phyloP scores from a whole-genome alignment of 1,140 invertebrate genomes.

The Calycopis cecrops region DNA sequence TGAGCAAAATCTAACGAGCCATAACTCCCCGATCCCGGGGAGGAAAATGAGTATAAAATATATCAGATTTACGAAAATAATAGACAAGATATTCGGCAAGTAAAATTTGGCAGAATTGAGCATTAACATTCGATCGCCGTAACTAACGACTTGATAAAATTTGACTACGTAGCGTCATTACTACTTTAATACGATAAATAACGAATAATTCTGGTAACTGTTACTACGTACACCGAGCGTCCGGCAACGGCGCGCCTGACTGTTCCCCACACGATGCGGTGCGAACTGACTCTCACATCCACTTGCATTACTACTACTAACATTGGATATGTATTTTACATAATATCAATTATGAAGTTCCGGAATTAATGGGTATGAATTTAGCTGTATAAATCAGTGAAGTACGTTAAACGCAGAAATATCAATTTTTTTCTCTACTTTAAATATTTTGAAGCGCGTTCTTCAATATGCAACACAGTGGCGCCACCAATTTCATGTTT shows the following conservation, averaged over 20 bases:
- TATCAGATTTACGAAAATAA: slow-evolving; percentile 41
- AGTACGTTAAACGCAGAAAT: too few species aligned
- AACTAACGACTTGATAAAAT: slow-evolving; percentile 47
- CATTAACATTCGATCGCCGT: slow-evolving; percentile 69
- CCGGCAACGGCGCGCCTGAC: slow-evolving; percentile 23
- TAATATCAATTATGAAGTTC: too few species aligned
- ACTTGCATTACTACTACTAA: too few species aligned
- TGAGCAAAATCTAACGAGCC: slow-evolving; percentile 58
- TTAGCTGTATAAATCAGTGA: too few species aligned
- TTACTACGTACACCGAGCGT: slow-evolving; percentile 51
- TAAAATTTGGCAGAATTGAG: slow-evolving; percentile 75
- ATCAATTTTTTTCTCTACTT: too few species aligned
- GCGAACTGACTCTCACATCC: slow-evolving; percentile 23
- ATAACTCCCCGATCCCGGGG: slow-evolving; percentile 3
- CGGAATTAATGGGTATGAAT: too few species aligned
- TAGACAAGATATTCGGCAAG: slow-evolving; percentile 70
- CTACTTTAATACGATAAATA: slow-evolving; percentile 57
- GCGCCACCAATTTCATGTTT: too few species aligned
- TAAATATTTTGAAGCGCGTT: too few species aligned
- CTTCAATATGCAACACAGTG: too few species aligned
- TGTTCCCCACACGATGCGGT: slow-evolving; percentile 22
- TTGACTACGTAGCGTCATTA: slow-evolving; percentile 52
- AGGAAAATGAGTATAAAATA: slow-evolving; percentile 23
- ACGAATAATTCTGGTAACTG: slow-evolving; percentile 71
- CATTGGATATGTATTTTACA: too few species aligned